Percentiles rank a stretch among this genome's conserved stretches.
Conservation (phyloP, 2,797 vertebrate species). For the Parauchenoglanis ngamensis region DNA sequence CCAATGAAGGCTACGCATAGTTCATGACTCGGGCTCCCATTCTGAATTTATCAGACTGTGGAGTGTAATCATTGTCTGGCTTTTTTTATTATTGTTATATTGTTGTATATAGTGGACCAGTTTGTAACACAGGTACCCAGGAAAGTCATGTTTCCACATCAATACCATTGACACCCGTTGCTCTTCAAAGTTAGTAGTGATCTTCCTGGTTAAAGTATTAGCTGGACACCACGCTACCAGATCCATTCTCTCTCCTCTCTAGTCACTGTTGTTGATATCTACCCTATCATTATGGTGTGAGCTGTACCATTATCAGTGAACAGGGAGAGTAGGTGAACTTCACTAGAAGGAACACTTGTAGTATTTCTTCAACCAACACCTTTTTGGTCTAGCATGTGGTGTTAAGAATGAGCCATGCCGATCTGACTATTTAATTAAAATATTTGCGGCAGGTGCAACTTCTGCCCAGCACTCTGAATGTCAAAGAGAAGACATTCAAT, state of each 20-base stretch:
- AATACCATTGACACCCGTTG: neutral
- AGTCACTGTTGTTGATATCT: neutral
- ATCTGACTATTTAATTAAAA: neutral
- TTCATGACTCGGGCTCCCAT: neutral
- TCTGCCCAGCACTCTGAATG: neutral
- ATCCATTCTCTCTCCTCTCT: neutral
- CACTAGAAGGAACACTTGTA: neutral
- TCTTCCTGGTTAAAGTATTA: neutral
- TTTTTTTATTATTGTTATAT: neutral
- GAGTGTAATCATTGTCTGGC: neutral
- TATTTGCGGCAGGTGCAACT: neutral
- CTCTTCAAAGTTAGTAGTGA: neutral
- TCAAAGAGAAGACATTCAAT: slow-evolving; percentile 15
- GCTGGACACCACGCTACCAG: neutral
- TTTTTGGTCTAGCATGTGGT: neutral
- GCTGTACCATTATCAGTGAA: neutral
- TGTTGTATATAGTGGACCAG: neutral
- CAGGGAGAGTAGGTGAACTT: neutral
- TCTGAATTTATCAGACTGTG: neutral
- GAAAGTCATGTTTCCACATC: neutral
- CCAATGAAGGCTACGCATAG: neutral
- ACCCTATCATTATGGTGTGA: neutral
- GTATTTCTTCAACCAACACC: neutral
- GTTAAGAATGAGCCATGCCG: neutral
- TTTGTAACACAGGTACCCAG: neutral